Percentiles rank a stretch among this genome's conserved stretches.
Evolutionary conservation across 2,797 vertebrate genomes (phyloP).

Genomic region (Meda fulgida): DNA sequence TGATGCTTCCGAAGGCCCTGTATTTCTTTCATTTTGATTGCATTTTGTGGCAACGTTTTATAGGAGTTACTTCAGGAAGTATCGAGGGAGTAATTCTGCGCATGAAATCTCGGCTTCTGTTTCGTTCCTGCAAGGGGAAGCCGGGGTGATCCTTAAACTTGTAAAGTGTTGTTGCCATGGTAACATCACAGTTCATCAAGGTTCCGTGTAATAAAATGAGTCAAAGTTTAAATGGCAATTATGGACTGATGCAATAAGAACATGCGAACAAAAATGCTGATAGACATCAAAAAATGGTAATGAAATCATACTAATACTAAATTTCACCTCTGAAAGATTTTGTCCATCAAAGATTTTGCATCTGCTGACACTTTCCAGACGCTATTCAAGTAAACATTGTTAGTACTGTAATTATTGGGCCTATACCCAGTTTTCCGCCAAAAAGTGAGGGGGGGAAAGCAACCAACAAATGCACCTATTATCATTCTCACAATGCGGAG

Average conservation of each 20-base stretch:
- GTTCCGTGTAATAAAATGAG: slow-evolving; percentile 66
- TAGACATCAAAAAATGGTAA: background rate
- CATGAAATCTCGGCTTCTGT: slow-evolving; percentile 50
- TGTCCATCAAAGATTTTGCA: background rate
- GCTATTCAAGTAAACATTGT: background rate
- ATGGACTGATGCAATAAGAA: slow-evolving; percentile 19
- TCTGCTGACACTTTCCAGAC: background rate
- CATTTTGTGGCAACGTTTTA: slow-evolving; percentile 45
- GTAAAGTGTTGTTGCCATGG: slow-evolving; percentile 74
- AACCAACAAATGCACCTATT: background rate
- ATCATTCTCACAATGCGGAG: background rate
- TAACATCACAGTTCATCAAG: slow-evolving; percentile 81
- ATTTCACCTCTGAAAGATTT: background rate
- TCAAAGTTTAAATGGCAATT: slow-evolving; percentile 60
- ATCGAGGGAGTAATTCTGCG: slow-evolving; percentile 53
- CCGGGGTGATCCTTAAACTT: slow-evolving; percentile 60
- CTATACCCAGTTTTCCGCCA: background rate
- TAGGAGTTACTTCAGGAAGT: slow-evolving; percentile 49
- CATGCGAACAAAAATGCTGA: slow-evolving; percentile 1
- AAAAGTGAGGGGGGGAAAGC: too few relatives aligned
- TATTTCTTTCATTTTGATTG: slow-evolving; percentile 36
- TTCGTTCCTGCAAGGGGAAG: slow-evolving; percentile 46
- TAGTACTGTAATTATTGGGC: background rate
- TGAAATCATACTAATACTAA: background rate
- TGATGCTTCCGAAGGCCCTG: slow-evolving; percentile 7